Evolutionary conservation across 2,113 vertebrate genomes (phyloP).

Genomic region (Casuarius casuarius): DNA sequence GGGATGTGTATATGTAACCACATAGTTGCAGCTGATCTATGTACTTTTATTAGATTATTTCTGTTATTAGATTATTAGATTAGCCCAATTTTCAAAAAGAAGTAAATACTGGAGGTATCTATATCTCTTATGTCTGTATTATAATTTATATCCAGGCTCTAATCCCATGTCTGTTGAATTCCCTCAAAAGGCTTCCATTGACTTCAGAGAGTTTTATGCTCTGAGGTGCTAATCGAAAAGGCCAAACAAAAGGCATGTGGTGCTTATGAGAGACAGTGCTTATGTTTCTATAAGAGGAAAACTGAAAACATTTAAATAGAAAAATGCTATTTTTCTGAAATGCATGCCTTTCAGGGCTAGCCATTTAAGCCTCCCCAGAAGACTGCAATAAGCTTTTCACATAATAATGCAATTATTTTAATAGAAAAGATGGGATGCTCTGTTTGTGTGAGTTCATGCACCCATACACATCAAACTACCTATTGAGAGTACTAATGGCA

Average conservation of each 20-base stretch:
- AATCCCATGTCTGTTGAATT: background rate
- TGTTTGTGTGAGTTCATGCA: background rate
- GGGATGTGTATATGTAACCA: background rate
- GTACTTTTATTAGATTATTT: background rate
- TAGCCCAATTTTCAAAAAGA: background rate
- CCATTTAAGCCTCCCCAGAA: constrained; percentile 37
- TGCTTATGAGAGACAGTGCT: background rate
- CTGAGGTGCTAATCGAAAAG: background rate
- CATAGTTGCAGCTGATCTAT: background rate
- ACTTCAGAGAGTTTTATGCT: background rate
- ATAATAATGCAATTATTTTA: constrained; percentile 67
- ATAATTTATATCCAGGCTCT: background rate
- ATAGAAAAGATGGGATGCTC: background rate
- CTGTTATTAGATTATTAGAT: background rate
- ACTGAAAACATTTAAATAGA: background rate
- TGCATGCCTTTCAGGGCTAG: background rate
- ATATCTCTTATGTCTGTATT: background rate
- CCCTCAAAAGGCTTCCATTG: background rate
- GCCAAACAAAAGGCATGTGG: background rate
- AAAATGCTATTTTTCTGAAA: background rate
- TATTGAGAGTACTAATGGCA: constrained; percentile 46
- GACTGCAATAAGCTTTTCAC: constrained; percentile 35
- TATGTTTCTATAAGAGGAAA: background rate
- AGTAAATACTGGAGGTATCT: background rate
- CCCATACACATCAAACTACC: background rate